Percentiles rank a stretch among this genome's conserved stretches.
phyloP scores from a whole-genome alignment of 1,140 invertebrate genomes.

The Wiebesia pumilae region DNA sequence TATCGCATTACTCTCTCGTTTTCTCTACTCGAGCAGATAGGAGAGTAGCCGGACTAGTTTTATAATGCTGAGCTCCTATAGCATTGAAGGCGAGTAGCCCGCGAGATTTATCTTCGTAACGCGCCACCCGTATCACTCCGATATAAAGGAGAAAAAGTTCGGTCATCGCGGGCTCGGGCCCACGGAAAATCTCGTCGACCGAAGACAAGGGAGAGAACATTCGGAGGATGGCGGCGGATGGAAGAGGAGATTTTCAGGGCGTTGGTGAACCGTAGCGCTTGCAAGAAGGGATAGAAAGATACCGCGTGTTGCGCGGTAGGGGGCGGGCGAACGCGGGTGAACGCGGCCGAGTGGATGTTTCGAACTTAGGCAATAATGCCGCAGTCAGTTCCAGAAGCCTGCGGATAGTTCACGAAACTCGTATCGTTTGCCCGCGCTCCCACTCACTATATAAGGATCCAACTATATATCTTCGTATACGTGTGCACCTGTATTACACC shows the following conservation, averaged over 20 bases:
- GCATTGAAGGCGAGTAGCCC: background rate
- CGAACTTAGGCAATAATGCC: conserved; percentile 69
- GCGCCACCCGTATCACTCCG: background rate
- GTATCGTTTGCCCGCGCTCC: conserved; percentile 39
- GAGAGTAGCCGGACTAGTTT: background rate
- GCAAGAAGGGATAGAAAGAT: conserved; percentile 23
- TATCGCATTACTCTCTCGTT: conserved; percentile 15
- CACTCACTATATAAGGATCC: conserved; percentile 5
- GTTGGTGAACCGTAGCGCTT: background rate
- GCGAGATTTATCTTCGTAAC: conserved; percentile 36
- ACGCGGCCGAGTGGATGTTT: conserved; percentile 56
- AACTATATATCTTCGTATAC: background rate
- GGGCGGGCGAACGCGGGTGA: background rate
- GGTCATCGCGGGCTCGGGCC: background rate
- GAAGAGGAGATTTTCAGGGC: background rate
- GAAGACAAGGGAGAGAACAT: background rate
- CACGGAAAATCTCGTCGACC: background rate
- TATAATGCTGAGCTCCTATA: background rate
- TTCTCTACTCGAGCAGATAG: background rate
- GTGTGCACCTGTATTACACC: background rate
- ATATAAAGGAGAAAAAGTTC: conserved; percentile 28
- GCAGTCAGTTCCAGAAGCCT: conserved; percentile 63
- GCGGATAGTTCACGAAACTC: conserved; percentile 63
- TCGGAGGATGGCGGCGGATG: background rate
- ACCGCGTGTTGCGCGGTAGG: background rate